phyloP scores from a whole-genome alignment of 1,140 invertebrate species.

The Oncopeltus fasciatus region DNA sequence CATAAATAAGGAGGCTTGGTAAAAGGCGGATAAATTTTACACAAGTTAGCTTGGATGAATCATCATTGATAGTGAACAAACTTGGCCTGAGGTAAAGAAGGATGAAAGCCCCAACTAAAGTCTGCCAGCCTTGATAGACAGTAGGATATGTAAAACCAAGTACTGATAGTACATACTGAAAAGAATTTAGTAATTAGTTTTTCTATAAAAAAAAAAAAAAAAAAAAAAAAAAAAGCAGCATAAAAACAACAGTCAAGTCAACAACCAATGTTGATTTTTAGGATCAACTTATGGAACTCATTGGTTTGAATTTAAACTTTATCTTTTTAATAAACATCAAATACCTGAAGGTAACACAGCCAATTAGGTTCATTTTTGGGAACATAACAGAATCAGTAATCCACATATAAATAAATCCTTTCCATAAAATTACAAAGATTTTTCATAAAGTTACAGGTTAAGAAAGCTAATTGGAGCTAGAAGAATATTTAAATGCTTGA shows the following conservation, averaged over 20 bases:
- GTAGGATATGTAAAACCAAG: conserved; percentile 33
- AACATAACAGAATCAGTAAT: too few relatives aligned
- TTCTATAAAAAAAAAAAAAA: background rate
- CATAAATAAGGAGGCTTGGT: conserved; percentile 29
- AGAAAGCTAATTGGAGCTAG: too few relatives aligned
- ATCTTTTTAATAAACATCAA: too few relatives aligned
- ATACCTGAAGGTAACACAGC: too few relatives aligned
- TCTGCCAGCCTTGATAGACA: conserved; percentile 36
- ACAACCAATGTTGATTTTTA: too few relatives aligned
- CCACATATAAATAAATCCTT: too few relatives aligned
- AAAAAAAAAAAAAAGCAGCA: background rate
- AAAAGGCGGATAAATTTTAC: conserved; percentile 22
- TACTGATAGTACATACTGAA: conserved; percentile 33
- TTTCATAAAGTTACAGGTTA: too few relatives aligned
- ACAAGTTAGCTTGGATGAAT: background rate
- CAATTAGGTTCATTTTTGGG: too few relatives aligned
- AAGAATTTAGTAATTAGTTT: background rate
- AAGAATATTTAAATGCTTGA: too few relatives aligned
- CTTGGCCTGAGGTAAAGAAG: conserved; percentile 27
- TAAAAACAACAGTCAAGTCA: background rate
- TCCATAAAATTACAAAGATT: too few relatives aligned
- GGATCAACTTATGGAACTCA: too few relatives aligned
- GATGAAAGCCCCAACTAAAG: conserved; percentile 30
- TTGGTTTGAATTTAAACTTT: too few relatives aligned
- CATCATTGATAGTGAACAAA: conserved; percentile 23